Base-by-base conservation (phyloP, 35 echinoderm and acorn worm species). In the Anneissia japonica region DNA sequence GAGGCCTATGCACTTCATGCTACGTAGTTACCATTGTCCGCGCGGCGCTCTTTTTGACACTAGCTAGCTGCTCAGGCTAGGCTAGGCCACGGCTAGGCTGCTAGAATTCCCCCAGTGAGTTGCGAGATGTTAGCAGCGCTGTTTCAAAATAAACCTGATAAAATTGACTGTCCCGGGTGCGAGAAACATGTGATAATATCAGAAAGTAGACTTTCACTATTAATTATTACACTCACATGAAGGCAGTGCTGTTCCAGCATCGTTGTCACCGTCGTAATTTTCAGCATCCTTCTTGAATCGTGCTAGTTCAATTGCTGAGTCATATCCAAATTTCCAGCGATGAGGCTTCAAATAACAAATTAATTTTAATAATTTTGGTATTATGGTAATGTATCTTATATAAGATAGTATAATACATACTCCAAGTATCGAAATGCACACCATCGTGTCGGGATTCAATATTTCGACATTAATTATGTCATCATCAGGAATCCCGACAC, bases 191-290 rank as follows among this genome's bases (percentile, higher is more conserved):
- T n/a, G n/a, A n/a, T n/a, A n/a, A n/a, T n/a, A n/a, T n/a, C n/a
- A n/a, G n/a, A n/a, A n/a, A n/a, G n/a, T n/a, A n/a, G n/a, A n/a
- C n/a, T n/a, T n/a, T n/a, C n/a, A n/a, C n/a, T n/a, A n/a, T n/a
- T n/a, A n/a, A n/a, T n/a, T n/a, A n/a, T n/a, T 34, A 14, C 14
- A 78, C 87, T 88, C 38, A 88, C 87, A 81, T 38, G 79, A 30
- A 11, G 87, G 39, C 30, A 81, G 34, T 64, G 78, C 82, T 13
- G 64, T 13, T 19, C 17, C 39, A 0, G 33, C 79, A 3, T 88
- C 35, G 0, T 30, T 26, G 36, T 80, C 32, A 33, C 39, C 51
- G 39, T 21, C 28, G 31, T 87, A 34, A 34, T 87, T 12, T 77
- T 26, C 29, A 26, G 29, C 31, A 46, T 87, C 85, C 31, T 82